Evolutionary conservation across 2,888 invertebrate genomes (phyloP), one percentile per base, ranked within the genome.

Genomic region (Ormyrus rosae): DNA sequence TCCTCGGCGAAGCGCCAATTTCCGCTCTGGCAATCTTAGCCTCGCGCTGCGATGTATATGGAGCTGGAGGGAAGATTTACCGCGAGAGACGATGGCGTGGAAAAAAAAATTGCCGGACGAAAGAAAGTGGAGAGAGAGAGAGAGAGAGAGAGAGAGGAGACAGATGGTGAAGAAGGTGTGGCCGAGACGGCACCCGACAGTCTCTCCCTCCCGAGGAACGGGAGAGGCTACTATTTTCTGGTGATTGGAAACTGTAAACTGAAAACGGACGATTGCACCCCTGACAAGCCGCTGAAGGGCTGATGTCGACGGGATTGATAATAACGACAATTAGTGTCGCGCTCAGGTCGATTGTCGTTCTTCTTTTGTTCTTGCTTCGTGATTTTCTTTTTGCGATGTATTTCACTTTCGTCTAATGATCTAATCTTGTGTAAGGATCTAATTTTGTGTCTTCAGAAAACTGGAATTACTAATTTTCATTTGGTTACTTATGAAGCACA

Each of bases 1-100:
- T 67, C 68, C 79, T 79, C 61, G 69, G 68, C 80, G 65, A 5
- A n/a, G 55, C 61, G 74, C 73, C 79, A 70, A 79, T 83, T 77
- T 65, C 65, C 73, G 75, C 63, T 64, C 53, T 19, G 56, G 64
- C 76, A 71, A 68, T 81, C 77, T 64, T 70, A 56, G 51, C 53
- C 7, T n/a, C 34, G n/a, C 53, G 53, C 48, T 9, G 58, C 46
- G 46, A 46, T 69, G 46, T 69, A 56, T 46, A 69, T 46, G 55
- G 55, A 68, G n/a, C 8, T 8, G 8, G n/a, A 6, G 45, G 55
- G 7, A 13, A 45, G 34, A 45, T 56, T n/a, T 55, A 65, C 51
- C 65, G 68, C 68, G 55, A 6, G 45, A 7, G 55, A n/a, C 34
- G 34, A 34, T 34, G 34, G 34, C 34, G 34, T 34, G 34, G 34